Conservation (phyloP, 2,797 vertebrate genomes). For the Dermochelys coriacea region DNA sequence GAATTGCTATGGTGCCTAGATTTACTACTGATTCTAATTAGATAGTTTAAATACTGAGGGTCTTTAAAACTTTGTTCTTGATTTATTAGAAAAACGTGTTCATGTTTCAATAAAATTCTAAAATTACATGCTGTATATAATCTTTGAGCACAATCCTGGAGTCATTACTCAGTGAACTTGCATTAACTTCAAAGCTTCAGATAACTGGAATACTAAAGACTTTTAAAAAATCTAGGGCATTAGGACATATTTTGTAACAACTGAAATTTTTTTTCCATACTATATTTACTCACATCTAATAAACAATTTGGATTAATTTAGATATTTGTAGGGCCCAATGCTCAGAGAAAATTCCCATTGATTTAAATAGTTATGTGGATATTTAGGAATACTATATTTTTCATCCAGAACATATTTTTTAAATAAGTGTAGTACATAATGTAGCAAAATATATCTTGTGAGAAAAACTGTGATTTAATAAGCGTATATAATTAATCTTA, state of each 20-base stretch:
- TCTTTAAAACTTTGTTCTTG: background rate
- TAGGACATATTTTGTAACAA: slow-evolving; percentile 36
- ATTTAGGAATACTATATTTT: slow-evolving; percentile 5
- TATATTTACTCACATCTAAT: background rate
- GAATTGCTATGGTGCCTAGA: background rate
- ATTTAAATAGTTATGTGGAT: background rate
- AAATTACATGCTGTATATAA: slow-evolving; percentile 2
- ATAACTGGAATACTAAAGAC: slow-evolving; percentile 7
- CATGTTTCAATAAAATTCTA: slow-evolving; percentile 15
- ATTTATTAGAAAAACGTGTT: background rate
- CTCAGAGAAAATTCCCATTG: background rate
- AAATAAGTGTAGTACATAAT: background rate
- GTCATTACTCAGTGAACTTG: slow-evolving; percentile 29
- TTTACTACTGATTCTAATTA: background rate
- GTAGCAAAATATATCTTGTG: background rate
- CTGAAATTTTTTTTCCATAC: background rate
- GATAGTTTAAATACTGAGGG: background rate
- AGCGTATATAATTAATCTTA: background rate
- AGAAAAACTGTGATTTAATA: background rate
- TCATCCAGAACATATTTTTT: background rate
- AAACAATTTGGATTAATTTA: background rate
- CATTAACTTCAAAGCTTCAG: slow-evolving; percentile 30
- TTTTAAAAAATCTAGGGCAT: slow-evolving; percentile 48
- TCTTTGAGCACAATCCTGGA: slow-evolving; percentile 24
- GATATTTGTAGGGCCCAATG: background rate